Base-by-base conservation (phyloP, 2,888 invertebrate species). In the Gastrophysa polygoni region DNA sequence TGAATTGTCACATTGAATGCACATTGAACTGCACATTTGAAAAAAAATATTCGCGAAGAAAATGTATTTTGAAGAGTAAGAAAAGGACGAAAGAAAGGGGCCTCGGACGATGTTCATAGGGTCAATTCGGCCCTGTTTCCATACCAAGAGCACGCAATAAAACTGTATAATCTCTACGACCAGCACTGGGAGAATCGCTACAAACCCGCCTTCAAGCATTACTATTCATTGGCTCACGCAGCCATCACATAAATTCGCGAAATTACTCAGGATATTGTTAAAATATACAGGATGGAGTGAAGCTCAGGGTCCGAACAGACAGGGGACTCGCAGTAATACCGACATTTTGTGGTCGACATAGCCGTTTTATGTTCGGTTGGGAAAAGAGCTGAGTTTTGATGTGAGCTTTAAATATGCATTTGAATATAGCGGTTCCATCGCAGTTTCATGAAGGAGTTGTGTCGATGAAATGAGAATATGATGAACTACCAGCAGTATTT, bases 141-240 rank as follows among this genome's bases (percentile, higher is more conserved):
- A n/a, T n/a, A n/a, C n/a, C n/a, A 55, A 58, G 57, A 34, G 28
- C 46, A 51, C 21, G 54, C 54, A 52, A 49, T 62, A 49, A 58
- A 58, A 44, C 58, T 16, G 43, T 54, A 62, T 62, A 50, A 58
- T 54, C 62, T 62, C 54, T 58, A 58, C 20, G 54, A 32, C 44
- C 57, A 55, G 29, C 46, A 34, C 20, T 28, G 17, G 18, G 46
- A 43, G 5, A 50, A 49, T 24, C n/a, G 51, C 16, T 47, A 49
- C 14, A 38, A 18, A 50, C 62, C 62, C 58, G 17, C 43, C 47
- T 28, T 11, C 20, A 18, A 32, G 55, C 62, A 62, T 62, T 62
- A 62, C 55, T 62, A 62, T 62, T 62, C 62, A 62, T 62, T 62
- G 62, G 50, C 46, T 58, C 44, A 55, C 62, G 58, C 62, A 46